These are phyloP conservation scores for Lepus europaeus DNA, from an alignment of 2,113 vertebrate genomes.

Conservation along the genomic window DNA sequence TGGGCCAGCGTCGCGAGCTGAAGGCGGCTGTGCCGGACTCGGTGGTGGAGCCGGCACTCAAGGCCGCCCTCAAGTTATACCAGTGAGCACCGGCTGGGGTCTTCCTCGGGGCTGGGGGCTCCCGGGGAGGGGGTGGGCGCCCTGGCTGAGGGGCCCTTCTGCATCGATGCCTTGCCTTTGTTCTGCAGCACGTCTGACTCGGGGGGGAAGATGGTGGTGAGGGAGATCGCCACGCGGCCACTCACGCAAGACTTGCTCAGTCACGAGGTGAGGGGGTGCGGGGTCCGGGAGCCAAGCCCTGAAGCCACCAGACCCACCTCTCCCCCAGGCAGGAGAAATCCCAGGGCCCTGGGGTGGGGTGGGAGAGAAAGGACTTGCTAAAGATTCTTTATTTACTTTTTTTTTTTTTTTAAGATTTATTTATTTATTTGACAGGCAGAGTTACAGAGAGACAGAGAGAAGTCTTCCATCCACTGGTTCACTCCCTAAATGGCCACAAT, in stretches of 20 bases:
- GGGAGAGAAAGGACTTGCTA: background rate
- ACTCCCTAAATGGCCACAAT: no score
- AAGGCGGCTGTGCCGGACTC: constrained; percentile 87
- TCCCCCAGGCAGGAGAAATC: no score
- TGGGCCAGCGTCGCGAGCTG: constrained; percentile 89
- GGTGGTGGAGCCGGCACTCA: constrained; percentile 88
- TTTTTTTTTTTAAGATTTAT: no score
- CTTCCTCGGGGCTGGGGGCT: background rate
- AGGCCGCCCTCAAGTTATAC: constrained; percentile 91
- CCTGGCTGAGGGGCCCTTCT: background rate
- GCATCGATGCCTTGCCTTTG: background rate
- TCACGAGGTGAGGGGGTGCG: constrained; percentile 88
- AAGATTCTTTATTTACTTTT: no score
- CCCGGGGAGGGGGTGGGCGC: background rate
- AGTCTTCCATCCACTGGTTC: no score
- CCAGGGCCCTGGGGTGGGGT: background rate
- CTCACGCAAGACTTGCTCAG: constrained; percentile 91
- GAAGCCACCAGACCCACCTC: no score
- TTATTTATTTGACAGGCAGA: no score
- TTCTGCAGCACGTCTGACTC: constrained; percentile 87
- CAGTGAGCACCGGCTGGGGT: constrained; percentile 88
- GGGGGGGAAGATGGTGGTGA: constrained; percentile 90
- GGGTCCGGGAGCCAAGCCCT: no score
- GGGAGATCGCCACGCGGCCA: constrained; percentile 90
- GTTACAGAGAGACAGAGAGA: no score